These are phyloP conservation scores for Plectropomus leopardus DNA, from an alignment of 2,113 vertebrate genomes.

Conservation along the genomic window DNA sequence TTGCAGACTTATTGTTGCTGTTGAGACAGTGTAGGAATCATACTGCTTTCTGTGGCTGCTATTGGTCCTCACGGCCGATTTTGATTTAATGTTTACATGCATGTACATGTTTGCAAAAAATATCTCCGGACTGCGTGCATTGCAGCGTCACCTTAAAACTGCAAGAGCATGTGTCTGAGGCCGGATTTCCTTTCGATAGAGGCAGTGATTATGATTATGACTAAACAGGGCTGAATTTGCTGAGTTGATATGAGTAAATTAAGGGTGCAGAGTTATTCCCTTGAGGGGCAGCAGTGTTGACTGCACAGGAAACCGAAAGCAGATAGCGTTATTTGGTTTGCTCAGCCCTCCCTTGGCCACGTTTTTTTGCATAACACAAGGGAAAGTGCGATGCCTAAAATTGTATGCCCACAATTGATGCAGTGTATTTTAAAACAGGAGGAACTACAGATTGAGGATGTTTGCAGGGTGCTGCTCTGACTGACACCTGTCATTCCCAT, in stretches of 20 bases:
- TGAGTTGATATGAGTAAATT: slow-evolving; percentile 21
- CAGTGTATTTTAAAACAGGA: neutral
- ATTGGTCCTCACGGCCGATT: neutral
- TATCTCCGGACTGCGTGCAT: slow-evolving; percentile 10
- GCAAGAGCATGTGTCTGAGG: neutral
- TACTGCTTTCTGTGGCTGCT: neutral
- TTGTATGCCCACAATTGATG: neutral
- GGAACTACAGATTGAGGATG: slow-evolving; percentile 5
- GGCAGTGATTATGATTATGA: slow-evolving; percentile 34
- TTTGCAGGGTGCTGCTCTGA: slow-evolving; percentile 34
- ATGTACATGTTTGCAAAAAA: slow-evolving; percentile 22
- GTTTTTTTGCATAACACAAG: slow-evolving; percentile 21
- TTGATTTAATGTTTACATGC: slow-evolving; percentile 25
- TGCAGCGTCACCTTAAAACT: slow-evolving; percentile 34
- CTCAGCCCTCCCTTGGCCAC: slow-evolving; percentile 4
- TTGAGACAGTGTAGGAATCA: neutral
- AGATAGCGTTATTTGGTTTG: slow-evolving; percentile 35
- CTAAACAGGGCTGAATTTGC: slow-evolving; percentile 31
- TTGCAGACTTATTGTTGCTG: neutral
- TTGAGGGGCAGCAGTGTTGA: slow-evolving; percentile 44
- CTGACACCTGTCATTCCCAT: slow-evolving; percentile 72
- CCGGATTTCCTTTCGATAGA: slow-evolving; percentile 32
- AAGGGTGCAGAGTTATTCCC: slow-evolving; percentile 18
- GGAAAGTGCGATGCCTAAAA: neutral
- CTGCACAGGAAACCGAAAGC: slow-evolving; percentile 59